A percentile compares a stretch with the other conserved stretches of the same genome.
Conservation (phyloP, 2,888 invertebrate species). For the Tetranychus piercei region DNA sequence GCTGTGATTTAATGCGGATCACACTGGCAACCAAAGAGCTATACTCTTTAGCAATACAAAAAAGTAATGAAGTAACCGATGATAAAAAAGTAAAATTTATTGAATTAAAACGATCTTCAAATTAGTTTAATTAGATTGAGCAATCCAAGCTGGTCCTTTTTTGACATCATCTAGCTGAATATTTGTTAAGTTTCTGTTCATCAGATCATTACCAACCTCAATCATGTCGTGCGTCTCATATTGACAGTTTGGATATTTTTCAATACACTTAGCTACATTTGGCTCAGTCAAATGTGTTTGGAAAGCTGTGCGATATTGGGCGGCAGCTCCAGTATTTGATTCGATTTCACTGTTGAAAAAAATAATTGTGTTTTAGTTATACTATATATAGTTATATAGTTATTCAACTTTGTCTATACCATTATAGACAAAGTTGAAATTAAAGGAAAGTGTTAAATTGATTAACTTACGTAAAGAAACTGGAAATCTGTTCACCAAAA, state of each 20-base stretch:
- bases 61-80: too few species aligned
- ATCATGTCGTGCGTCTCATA: not conserved
- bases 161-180: constrained; percentile 4
- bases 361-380: too few species aligned
- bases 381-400: too few species aligned
- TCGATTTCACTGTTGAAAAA: not conserved
- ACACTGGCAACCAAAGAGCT: too few species aligned
- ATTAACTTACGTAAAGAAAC: constrained; percentile 6
- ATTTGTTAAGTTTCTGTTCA: constrained; percentile 7
- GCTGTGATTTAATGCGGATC: too few species aligned
- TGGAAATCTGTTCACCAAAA: constrained; percentile 8
- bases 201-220: constrained; percentile 6
- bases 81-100: too few species aligned
- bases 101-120: too few species aligned
- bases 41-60: too few species aligned
- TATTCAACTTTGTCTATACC: too few species aligned
- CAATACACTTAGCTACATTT: not conserved
- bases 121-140: not conserved
- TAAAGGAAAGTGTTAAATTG: too few species aligned
- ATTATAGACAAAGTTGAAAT: too few species aligned
- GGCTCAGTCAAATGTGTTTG: not conserved
- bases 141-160: not conserved
- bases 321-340: not conserved
- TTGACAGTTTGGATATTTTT: constrained; percentile 6
- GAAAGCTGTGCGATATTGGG: not conserved